These are phyloP conservation scores for Drosophila glabriapex DNA, from an alignment of 2,888 invertebrate species.

Conservation along the genomic window DNA sequence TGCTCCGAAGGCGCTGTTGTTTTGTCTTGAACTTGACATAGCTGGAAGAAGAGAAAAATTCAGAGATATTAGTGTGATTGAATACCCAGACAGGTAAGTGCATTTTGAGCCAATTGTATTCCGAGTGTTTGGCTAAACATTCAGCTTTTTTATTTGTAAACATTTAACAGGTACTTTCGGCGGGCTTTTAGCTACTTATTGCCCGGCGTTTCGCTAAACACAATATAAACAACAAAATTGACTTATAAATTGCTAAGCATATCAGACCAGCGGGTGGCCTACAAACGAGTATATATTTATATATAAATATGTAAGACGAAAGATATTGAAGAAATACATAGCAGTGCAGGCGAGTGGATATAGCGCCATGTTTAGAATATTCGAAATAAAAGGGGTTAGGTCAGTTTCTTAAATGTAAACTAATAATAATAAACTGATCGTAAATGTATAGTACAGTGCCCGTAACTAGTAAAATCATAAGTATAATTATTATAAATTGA, in stretches of 20 bases:
- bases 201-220: slow-evolving; percentile 9
- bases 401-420: background rate
- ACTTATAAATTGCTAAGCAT: background rate
- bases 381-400: background rate
- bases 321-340: background rate
- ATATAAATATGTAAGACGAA: background rate
- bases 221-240: slow-evolving; percentile 9
- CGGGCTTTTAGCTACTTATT: slow-evolving; percentile 7
- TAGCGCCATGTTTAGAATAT: background rate
- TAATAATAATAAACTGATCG: background rate
- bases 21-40: slow-evolving; percentile 84
- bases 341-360: background rate
- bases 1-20: slow-evolving; percentile 82
- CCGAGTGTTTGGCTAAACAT: slow-evolving; percentile 33
- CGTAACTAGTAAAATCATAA: background rate
- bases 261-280: slow-evolving; percentile 1
- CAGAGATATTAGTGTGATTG: slow-evolving; percentile 16
- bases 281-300: background rate
- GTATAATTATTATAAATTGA: no score
- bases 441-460: background rate
- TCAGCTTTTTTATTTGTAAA: slow-evolving; percentile 31
- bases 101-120: slow-evolving; percentile 29
- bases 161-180: slow-evolving; percentile 18
- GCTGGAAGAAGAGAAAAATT: slow-evolving; percentile 56
- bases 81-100: slow-evolving; percentile 36